These are phyloP conservation scores for Caenorhabditis angaria DNA, from an alignment of 2,888 invertebrate species.

Conservation along the genomic window DNA sequence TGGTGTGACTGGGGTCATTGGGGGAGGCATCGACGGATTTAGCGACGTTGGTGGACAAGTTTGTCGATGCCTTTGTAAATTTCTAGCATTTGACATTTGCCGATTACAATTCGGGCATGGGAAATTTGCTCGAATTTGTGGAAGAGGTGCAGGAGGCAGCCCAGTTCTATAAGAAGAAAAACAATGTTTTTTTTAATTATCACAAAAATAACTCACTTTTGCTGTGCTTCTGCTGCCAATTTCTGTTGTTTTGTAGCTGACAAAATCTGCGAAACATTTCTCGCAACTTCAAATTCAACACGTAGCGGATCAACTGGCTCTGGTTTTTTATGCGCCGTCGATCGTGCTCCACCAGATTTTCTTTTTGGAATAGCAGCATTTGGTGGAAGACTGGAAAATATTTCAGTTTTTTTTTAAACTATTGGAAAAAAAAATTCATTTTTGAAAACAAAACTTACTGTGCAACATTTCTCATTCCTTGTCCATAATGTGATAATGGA, in stretches of 20 bases:
- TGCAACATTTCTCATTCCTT: conserved; percentile 8
- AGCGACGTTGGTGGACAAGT: not conserved
- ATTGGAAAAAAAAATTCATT: conserved; percentile 8
- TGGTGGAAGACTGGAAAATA: conserved; percentile 6
- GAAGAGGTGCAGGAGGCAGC: conserved; percentile 3
- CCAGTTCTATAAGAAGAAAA: conserved; percentile 17
- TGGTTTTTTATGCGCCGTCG: conserved; percentile 25
- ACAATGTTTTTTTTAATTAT: not conserved
- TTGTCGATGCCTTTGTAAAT: conserved; percentile 16
- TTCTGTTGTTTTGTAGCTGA: conserved; percentile 47
- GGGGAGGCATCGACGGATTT: not conserved
- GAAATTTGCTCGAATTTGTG: conserved; percentile 9
- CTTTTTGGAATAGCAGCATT: not conserved
- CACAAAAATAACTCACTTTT: conserved; percentile 3
- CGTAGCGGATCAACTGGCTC: conserved; percentile 45
- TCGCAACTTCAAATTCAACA: conserved; percentile 50
- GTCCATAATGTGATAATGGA: not conserved
- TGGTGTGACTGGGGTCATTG: not conserved
- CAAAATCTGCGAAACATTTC: conserved; percentile 55
- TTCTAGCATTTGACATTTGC: conserved; percentile 26
- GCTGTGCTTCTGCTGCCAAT: conserved; percentile 34
- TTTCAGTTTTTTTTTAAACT: too few species aligned
- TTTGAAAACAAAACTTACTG: conserved; percentile 17
- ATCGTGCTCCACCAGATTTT: conserved; percentile 13
- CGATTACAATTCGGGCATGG: conserved; percentile 33